Evolutionary conservation across 2,113 vertebrate species (phyloP).

Genomic region (Thermophis baileyi): DNA sequence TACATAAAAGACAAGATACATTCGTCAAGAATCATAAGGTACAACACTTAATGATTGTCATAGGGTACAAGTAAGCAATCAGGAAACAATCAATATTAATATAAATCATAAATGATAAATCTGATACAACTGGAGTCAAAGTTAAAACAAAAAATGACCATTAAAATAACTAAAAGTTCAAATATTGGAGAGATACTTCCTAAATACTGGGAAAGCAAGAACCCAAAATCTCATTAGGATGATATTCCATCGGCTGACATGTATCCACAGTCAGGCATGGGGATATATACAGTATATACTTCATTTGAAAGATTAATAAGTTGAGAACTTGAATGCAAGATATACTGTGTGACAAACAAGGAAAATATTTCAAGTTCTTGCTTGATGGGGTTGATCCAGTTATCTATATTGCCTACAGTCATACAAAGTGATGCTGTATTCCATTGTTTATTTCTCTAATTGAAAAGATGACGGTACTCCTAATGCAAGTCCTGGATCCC

Average conservation of each 20-base stretch:
- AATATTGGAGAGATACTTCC: not conserved
- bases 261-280: not conserved
- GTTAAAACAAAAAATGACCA: not conserved
- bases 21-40: no score
- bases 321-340: not conserved
- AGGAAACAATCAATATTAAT: no score
- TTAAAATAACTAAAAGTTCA: not conserved
- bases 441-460: not conserved
- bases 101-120: no score
- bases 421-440: not conserved
- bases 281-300: no score
- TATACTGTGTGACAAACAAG: not conserved
- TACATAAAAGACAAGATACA: no score
- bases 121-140: not conserved
- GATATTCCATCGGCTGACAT: not conserved
- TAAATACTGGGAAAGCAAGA: not conserved
- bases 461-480: not conserved
- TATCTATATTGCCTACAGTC: not conserved
- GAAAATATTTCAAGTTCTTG: not conserved
- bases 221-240: not conserved
- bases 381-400: not conserved
- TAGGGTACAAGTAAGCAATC: no score
- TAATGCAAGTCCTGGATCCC: not conserved
- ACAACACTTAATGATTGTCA: no score
- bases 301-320: not conserved